phyloP scores from a whole-genome alignment of 2,888 invertebrate species.

The Cacoxenus indagator region DNA sequence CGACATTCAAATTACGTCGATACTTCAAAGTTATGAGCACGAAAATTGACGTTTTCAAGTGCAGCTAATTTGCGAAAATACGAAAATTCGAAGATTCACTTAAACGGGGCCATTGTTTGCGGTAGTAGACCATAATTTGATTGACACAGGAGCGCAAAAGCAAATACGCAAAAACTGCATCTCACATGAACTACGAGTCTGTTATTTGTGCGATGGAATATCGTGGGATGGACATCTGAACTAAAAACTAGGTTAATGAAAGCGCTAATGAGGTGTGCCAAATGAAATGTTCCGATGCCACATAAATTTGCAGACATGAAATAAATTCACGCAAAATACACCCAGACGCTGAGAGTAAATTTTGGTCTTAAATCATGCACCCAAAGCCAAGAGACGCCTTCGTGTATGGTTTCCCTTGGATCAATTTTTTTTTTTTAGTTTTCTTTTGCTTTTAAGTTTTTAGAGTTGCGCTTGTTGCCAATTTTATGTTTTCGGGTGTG shows the following conservation, averaged over 20 bases:
- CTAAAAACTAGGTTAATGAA: constrained; percentile 60
- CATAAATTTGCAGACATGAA: not conserved
- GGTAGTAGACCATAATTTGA: too few relatives aligned
- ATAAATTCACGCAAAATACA: not conserved
- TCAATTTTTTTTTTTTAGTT: not conserved
- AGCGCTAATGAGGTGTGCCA: constrained; percentile 49
- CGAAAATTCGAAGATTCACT: too few relatives aligned
- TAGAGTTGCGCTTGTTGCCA: constrained; percentile 13
- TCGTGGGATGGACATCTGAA: too few relatives aligned
- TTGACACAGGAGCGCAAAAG: not conserved
- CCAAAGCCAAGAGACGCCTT: constrained; percentile 23
- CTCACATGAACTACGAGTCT: not conserved
- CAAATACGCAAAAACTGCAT: not conserved
- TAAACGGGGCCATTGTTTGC: too few relatives aligned
- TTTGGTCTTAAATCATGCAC: not conserved
- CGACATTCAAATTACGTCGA: not conserved
- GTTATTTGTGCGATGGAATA: not conserved
- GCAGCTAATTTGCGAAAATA: too few relatives aligned
- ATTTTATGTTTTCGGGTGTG: constrained; percentile 35
- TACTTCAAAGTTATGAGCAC: not conserved
- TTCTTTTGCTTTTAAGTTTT: not conserved
- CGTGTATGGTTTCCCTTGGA: not conserved
- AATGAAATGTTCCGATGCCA: constrained; percentile 5
- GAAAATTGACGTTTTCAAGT: constrained; percentile 8
- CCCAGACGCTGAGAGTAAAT: not conserved